phyloP scores from a whole-genome alignment of 2,113 vertebrate species.

The Aptenodytes forsteri region DNA sequence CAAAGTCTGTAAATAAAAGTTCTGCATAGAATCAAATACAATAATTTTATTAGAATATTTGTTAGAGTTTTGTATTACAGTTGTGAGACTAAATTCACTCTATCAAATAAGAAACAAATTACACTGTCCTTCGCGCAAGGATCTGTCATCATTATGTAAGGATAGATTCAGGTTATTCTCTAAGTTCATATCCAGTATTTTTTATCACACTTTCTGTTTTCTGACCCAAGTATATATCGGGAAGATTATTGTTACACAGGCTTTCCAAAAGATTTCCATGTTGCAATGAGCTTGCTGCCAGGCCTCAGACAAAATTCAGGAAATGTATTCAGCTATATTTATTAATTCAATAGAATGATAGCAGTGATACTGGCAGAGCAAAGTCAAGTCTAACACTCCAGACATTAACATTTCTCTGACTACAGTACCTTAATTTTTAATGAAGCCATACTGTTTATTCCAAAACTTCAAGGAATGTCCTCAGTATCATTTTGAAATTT shows the following conservation, averaged over 20 bases:
- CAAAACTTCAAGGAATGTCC: background rate
- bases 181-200: background rate
- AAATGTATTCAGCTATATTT: background rate
- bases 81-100: background rate
- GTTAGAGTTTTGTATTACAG: background rate
- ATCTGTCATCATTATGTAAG: background rate
- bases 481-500: background rate
- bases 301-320: background rate
- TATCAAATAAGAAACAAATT: background rate
- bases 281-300: background rate
- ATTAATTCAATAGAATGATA: background rate
- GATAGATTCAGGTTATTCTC: background rate
- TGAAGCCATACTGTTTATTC: background rate
- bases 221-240: background rate
- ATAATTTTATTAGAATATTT: background rate
- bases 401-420: background rate
- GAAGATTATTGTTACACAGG: background rate
- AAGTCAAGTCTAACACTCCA: background rate
- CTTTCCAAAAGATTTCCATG: background rate
- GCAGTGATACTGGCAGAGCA: background rate
- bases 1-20: background rate
- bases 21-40: background rate
- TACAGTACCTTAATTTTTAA: background rate
- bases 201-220: background rate
- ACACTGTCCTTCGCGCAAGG: background rate